A percentile compares a stretch with the other conserved stretches of the same genome.
These are phyloP conservation scores for Alviniconcha marisindica DNA, from an alignment of 1,140 invertebrate species.

Conservation along the genomic window DNA sequence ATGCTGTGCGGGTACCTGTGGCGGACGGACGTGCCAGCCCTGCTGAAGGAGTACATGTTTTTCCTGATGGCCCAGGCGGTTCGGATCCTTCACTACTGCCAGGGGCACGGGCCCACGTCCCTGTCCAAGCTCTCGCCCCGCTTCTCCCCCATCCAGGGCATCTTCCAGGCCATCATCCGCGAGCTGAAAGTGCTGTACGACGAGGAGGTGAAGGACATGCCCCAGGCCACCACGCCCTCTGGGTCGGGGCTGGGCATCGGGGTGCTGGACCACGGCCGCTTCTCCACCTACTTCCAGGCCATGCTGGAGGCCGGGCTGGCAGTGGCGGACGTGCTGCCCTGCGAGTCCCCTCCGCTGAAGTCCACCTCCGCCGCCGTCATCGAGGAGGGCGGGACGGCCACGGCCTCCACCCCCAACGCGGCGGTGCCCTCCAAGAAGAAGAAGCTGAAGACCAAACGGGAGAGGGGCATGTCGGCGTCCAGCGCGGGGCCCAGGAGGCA, in stretches of 20 bases:
- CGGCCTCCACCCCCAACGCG: slow-evolving; percentile 46
- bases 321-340: slow-evolving; percentile 69
- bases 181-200: slow-evolving; percentile 73
- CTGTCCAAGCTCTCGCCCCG: slow-evolving; percentile 62
- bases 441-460: slow-evolving; percentile 73
- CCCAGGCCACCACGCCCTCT: slow-evolving; percentile 50
- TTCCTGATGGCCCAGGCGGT: slow-evolving; percentile 72
- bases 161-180: slow-evolving; percentile 66
- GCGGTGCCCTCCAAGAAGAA: slow-evolving; percentile 68
- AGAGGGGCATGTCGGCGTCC: slow-evolving; percentile 50
- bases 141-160: slow-evolving; percentile 63
- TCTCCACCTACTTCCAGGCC: slow-evolving; percentile 74
- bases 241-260: slow-evolving; percentile 68
- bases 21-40: slow-evolving; percentile 70
- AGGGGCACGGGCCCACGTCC: slow-evolving; percentile 46
- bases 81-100: slow-evolving; percentile 64
- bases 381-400: slow-evolving; percentile 33
- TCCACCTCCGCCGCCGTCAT: slow-evolving; percentile 36
- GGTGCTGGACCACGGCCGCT: slow-evolving; percentile 66
- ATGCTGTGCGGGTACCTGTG: slow-evolving; percentile 70
- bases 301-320: slow-evolving; percentile 72
- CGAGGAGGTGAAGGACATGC: slow-evolving; percentile 64
- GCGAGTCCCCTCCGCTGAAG: slow-evolving; percentile 38
- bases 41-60: slow-evolving; percentile 74
- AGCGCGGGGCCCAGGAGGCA: background rate